A percentile compares a stretch with the other conserved stretches of the same genome.
Conservation (phyloP, 1,140 invertebrate genomes). For the Episyrphus balteatus region DNA sequence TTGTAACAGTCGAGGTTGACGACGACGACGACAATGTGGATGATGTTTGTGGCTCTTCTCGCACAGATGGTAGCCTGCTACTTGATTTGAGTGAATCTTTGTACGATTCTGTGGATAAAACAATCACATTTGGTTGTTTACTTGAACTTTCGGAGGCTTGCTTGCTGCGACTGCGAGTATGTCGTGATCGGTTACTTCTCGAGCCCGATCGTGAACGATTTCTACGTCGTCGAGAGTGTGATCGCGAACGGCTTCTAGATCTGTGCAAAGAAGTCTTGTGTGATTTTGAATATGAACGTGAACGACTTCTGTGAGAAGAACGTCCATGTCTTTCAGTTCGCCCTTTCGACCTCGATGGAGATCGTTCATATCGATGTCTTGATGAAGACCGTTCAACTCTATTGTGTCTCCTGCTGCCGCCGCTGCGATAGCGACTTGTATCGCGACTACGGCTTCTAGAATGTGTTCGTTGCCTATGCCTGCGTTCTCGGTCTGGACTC, state of each 20-base stretch:
- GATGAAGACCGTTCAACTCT: neutral
- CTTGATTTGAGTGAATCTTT: neutral
- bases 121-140: neutral
- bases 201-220: neutral
- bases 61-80: conserved; percentile 8
- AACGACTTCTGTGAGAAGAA: neutral
- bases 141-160: neutral
- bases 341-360: neutral
- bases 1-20: conserved; percentile 1
- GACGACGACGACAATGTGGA: neutral
- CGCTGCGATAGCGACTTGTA: neutral
- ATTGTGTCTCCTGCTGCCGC: neutral
- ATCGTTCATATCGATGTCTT: neutral
- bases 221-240: conserved; percentile 4
- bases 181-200: neutral
- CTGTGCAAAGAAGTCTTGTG: neutral
- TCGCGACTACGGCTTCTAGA: conserved; percentile 2
- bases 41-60: conserved; percentile 9
- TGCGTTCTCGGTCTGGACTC: neutral
- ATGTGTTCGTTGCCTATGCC: conserved; percentile 1
- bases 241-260: neutral
- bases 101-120: neutral
- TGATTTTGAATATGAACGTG: conserved; percentile 3
- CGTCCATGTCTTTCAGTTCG: too few species aligned
- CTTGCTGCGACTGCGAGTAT: neutral